A percentile compares a stretch with the other conserved stretches of the same genome.
Conservation (phyloP, 1,140 invertebrate species). For the Drosophila equinoxialis region DNA sequence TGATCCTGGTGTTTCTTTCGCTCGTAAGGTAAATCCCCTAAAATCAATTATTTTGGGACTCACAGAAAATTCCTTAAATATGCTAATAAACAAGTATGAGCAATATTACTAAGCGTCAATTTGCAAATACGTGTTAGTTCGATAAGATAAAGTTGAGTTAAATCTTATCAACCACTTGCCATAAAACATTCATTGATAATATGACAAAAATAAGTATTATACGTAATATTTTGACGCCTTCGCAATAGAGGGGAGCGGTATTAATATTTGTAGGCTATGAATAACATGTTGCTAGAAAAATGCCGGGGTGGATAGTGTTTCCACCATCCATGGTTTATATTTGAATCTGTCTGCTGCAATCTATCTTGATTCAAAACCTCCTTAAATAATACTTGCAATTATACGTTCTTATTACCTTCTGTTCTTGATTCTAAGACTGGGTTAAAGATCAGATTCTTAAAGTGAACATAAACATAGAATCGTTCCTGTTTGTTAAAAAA, state of each 20-base stretch:
- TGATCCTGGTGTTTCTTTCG: too few species aligned
- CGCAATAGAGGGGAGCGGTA: not conserved
- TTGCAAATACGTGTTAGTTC: constrained; percentile 31
- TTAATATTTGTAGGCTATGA: not conserved
- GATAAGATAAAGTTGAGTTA: constrained; percentile 40
- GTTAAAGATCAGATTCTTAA: too few species aligned
- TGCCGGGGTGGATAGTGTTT: too few species aligned
- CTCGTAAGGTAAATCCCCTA: not conserved
- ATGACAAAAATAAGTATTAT: not conserved
- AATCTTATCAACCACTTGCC: constrained; percentile 5
- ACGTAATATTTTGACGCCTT: not conserved
- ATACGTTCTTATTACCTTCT: too few species aligned
- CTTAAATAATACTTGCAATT: too few species aligned
- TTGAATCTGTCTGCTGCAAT: too few species aligned
- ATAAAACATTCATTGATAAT: constrained; percentile 9
- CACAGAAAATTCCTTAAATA: not conserved
- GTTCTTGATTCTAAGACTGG: too few species aligned
- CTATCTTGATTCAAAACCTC: too few species aligned
- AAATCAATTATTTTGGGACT: not conserved
- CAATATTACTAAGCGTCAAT: constrained; percentile 30
- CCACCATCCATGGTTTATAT: too few species aligned
- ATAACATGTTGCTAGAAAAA: not conserved
- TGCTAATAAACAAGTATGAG: constrained; percentile 16
- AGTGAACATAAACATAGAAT: too few species aligned
- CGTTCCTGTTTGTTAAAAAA: too few species aligned